Percentiles rank a stretch among this genome's conserved stretches.
Conservation (phyloP, 2,797 vertebrate genomes). For the Acanthurus lineatus region DNA sequence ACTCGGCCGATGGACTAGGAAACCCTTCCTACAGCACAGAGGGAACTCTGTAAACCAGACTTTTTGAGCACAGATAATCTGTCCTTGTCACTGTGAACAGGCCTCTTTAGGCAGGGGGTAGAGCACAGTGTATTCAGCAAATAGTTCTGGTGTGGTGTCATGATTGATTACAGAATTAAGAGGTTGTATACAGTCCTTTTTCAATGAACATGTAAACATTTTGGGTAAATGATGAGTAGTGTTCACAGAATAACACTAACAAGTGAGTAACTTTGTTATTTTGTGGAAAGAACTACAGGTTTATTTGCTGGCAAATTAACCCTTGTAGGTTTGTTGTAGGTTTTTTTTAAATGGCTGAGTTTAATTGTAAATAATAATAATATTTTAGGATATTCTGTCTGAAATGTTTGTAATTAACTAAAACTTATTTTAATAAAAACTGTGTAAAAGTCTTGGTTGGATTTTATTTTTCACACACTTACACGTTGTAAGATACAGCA, state of each 20-base stretch:
- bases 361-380: slow-evolving; percentile 54
- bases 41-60: slow-evolving; percentile 70
- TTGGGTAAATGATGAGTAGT: background rate
- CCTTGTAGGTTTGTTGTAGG: slow-evolving; percentile 33
- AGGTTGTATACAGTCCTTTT: slow-evolving; percentile 49
- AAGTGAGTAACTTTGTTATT: slow-evolving; percentile 13
- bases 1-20: slow-evolving; percentile 74
- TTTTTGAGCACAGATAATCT: background rate
- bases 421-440: slow-evolving; percentile 53
- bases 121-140: slow-evolving; percentile 1
- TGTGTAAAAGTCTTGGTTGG: background rate
- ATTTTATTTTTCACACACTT: background rate
- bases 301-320: slow-evolving; percentile 82
- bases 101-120: background rate
- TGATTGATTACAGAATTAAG: slow-evolving; percentile 24
- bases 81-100: slow-evolving; percentile 5
- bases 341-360: slow-evolving; percentile 18
- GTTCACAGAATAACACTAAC: slow-evolving; percentile 36
- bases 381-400: slow-evolving; percentile 38
- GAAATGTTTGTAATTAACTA: slow-evolving; percentile 56
- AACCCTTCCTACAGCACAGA: slow-evolving; percentile 82
- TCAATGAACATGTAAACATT: slow-evolving; percentile 40
- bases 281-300: slow-evolving; percentile 55
- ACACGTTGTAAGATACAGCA: background rate
- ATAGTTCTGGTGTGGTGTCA: slow-evolving; percentile 3